Conservation (phyloP, 1,140 invertebrate genomes). For the Panagrolaimus sp. region DNA sequence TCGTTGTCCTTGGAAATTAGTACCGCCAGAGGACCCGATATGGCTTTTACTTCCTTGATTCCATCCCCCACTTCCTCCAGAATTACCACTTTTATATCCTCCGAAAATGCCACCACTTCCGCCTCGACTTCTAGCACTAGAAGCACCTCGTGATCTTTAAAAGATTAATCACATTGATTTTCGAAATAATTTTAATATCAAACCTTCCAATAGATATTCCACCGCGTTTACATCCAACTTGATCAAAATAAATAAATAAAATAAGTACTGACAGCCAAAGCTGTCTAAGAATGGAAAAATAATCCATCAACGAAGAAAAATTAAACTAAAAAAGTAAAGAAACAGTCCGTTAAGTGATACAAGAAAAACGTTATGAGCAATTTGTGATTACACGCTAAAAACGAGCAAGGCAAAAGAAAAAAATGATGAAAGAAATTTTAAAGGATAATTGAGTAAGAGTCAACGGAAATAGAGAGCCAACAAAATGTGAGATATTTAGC, state of each 20-base stretch:
- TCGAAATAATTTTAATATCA: background rate
- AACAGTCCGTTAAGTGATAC: too few relatives aligned
- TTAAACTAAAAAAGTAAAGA: background rate
- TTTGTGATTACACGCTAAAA: too few relatives aligned
- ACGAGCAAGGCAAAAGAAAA: too few relatives aligned
- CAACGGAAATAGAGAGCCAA: too few relatives aligned
- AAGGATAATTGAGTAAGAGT: too few relatives aligned
- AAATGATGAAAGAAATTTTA: too few relatives aligned
- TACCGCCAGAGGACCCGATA: background rate
- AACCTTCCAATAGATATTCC: constrained; percentile 13
- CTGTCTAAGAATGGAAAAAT: background rate
- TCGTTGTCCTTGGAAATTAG: background rate
- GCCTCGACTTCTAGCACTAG: background rate
- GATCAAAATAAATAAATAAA: constrained; percentile 16
- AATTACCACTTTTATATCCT: background rate
- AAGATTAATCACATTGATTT: background rate
- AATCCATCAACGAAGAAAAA: background rate
- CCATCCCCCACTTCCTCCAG: background rate
- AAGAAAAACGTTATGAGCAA: too few relatives aligned
- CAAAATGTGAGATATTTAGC: too few relatives aligned
- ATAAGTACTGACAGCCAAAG: constrained; percentile 8
- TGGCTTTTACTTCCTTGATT: background rate
- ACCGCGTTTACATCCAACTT: background rate
- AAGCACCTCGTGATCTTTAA: background rate
- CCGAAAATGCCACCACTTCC: constrained; percentile 2